Base-by-base conservation (phyloP, 2,888 invertebrate genomes). In the Flabesymbios commensalis region DNA sequence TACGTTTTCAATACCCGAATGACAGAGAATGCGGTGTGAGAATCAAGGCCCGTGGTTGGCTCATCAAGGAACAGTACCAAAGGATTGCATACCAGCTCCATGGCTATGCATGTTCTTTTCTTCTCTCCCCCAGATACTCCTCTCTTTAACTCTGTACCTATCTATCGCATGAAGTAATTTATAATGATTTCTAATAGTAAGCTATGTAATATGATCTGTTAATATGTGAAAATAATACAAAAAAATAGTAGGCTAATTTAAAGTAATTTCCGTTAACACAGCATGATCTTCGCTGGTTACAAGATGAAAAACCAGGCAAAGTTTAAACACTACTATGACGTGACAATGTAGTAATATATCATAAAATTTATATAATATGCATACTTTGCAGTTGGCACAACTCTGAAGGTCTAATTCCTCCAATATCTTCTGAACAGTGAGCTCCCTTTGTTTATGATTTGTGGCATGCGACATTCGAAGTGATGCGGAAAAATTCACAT, bases 81-180 rank as follows among this genome's bases (percentile, higher is more conserved):
- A 31, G 81, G 81, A 36, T 76, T 74, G 54, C 77, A 81, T 61
- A 83, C 79, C 68, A 83, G 68, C 72, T 83, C 83, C 81, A 83
- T 83, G 14, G 82, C 83, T 62, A 83, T 82, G 67, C 79, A 80
- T 29, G 78, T 78, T 26, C 83, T 68, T 68, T 83, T 83, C 48
- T 80, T 70, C 69, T 83, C 83, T 33, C 83, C 83, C 24, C 83
- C 82, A 3, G 83, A 83, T 19, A 83, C 75, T 10, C 83, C 83
- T 3, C 83, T 73, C 31, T 78, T 76, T 49, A 81, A 79, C 63
- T 79, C 79, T 61, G 75, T 83, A 2, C 83, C 83, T 33, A 79
- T 74, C 80, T 80, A 61, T 14, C 4, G 22, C 3, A 28, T 10
- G 7, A 49, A 45, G 7, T 17, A 10, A 45, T n/a, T n/a, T n/a